Evolutionary conservation across 2,113 vertebrate species (phyloP).

Genomic region (Amblyornis subalaris): DNA sequence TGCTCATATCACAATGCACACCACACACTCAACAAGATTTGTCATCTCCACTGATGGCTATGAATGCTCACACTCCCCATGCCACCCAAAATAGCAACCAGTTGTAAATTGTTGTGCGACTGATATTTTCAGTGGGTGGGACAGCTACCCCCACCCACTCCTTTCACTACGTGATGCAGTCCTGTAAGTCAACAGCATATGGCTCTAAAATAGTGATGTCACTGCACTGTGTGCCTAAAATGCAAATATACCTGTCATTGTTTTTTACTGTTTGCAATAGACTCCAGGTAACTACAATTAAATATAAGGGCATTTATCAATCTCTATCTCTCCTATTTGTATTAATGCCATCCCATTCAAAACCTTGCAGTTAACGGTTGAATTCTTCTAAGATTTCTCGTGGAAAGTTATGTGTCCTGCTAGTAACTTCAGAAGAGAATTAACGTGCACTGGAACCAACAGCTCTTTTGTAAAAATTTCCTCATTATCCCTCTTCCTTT

Average conservation of each 20-base stretch:
- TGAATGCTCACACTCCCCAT: not conserved
- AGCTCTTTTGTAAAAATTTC: not conserved
- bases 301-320: not conserved
- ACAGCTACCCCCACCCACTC: not conserved
- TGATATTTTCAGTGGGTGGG: not conserved
- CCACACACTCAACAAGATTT: no score
- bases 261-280: not conserved
- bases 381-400: not conserved
- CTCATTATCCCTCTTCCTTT: not conserved
- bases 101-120: not conserved
- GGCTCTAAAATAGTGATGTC: not conserved
- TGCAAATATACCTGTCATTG: not conserved
- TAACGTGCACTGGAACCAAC: not conserved
- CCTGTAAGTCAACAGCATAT: not conserved
- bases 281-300: not conserved
- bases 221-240: not conserved
- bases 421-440: not conserved
- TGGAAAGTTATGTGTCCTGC: not conserved
- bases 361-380: not conserved
- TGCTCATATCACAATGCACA: fast-evolving
- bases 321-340: not conserved
- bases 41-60: not conserved
- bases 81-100: not conserved
- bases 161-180: not conserved
- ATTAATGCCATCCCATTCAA: not conserved